These are phyloP conservation scores for Cydia splendana DNA, from an alignment of 1,140 invertebrate genomes.

Conservation along the genomic window DNA sequence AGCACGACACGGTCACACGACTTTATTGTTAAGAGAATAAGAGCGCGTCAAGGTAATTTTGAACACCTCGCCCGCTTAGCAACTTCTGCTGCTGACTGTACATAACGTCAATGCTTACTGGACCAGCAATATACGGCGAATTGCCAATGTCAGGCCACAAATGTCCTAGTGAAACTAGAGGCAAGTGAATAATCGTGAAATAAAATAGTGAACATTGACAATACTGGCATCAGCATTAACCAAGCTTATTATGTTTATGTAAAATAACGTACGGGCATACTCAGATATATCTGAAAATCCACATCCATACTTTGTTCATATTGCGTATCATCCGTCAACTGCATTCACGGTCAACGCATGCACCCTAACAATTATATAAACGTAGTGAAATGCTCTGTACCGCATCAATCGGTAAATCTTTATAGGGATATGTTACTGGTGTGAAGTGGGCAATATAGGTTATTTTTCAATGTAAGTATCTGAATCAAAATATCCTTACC, in stretches of 20 bases:
- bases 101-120: no score
- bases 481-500: no score
- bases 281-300: not conserved
- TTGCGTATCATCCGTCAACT: not conserved
- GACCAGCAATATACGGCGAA: no score
- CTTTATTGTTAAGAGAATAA: no score
- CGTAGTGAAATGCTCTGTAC: not conserved
- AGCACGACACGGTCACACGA: no score
- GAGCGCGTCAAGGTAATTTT: no score
- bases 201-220: constrained; percentile 14
- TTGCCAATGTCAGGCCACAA: no score
- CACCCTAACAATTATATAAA: not conserved
- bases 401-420: constrained; percentile 1
- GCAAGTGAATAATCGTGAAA: not conserved
- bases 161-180: no score
- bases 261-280: constrained; percentile 17
- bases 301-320: constrained; percentile 24
- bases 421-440: not conserved
- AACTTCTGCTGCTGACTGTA: no score
- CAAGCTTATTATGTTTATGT: constrained; percentile 19
- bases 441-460: not conserved
- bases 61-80: no score
- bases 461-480: no score
- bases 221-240: constrained; percentile 13
- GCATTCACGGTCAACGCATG: not conserved